phyloP scores from a whole-genome alignment of 2,888 invertebrate species.

The Protophormia terraenovae region DNA sequence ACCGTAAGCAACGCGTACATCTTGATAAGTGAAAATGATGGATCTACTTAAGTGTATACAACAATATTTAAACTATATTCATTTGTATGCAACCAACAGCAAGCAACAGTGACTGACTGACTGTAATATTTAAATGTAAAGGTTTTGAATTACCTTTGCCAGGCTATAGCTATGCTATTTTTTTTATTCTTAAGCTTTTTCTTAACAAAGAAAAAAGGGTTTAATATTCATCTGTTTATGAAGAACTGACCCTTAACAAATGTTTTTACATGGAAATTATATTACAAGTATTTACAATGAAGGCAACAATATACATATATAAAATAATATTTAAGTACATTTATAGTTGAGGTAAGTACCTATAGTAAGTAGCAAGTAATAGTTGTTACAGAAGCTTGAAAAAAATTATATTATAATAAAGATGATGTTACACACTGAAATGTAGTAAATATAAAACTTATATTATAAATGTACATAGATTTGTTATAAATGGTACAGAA shows the following conservation, averaged over 20 bases:
- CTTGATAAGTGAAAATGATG: slow-evolving; percentile 67
- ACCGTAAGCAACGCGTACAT: slow-evolving; percentile 67
- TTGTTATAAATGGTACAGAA: slow-evolving; percentile 6
- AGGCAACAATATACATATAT: neutral
- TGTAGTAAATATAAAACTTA: neutral
- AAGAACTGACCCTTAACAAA: slow-evolving; percentile 34
- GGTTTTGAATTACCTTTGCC: slow-evolving; percentile 56
- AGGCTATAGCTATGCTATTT: neutral
- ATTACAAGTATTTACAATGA: neutral
- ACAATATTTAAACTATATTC: slow-evolving; percentile 39
- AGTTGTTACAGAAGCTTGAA: neutral
- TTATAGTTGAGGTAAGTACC: too few relatives aligned
- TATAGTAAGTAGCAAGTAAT: neutral
- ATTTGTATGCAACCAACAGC: neutral
- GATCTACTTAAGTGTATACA: slow-evolving; percentile 58
- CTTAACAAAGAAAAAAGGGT: neutral
- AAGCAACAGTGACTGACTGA: slow-evolving; percentile 17
- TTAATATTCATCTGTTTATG: slow-evolving; percentile 12
- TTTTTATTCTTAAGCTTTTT: neutral
- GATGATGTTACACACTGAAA: slow-evolving; percentile 36
- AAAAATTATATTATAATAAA: slow-evolving; percentile 16
- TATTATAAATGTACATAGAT: slow-evolving; percentile 38
- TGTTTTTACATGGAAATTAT: slow-evolving; percentile 14
- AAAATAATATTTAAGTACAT: neutral
- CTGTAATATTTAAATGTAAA: slow-evolving; percentile 26